Conservation (phyloP, 1,140 invertebrate species). For the Drosophila dunni region DNA sequence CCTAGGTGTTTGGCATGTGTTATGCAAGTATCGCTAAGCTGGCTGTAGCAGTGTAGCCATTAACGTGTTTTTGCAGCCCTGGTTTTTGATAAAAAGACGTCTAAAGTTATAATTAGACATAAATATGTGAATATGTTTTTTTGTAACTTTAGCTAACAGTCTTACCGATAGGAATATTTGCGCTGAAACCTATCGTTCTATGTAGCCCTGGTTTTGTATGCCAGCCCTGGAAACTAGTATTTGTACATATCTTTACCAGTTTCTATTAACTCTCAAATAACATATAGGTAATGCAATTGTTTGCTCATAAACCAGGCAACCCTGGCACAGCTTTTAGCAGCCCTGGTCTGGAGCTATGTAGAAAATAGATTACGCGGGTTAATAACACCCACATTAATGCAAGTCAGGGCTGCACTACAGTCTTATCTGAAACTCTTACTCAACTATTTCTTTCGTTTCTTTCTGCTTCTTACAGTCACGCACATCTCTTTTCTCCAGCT, state of each 20-base stretch:
- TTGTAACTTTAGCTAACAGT: too few species aligned
- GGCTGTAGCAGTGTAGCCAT: background rate
- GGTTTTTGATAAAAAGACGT: too few species aligned
- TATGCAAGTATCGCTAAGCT: background rate
- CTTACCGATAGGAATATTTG: too few species aligned
- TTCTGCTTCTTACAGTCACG: constrained; percentile 71
- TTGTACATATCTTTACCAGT: too few species aligned
- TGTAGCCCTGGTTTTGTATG: constrained; percentile 14
- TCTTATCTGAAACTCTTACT: background rate
- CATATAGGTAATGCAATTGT: too few species aligned
- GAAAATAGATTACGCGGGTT: background rate
- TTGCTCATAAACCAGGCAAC: too few species aligned
- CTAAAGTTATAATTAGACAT: too few species aligned
- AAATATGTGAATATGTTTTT: too few species aligned
- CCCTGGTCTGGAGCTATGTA: too few species aligned
- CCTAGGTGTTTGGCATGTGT: background rate
- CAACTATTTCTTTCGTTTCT: constrained; percentile 1
- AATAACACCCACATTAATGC: background rate
- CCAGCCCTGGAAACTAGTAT: background rate
- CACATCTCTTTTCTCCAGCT: constrained; percentile 83
- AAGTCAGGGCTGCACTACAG: background rate
- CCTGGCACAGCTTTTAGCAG: too few species aligned
- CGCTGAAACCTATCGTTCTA: too few species aligned
- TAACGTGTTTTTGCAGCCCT: background rate
- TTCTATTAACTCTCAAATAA: too few species aligned